Evolutionary conservation across 2,797 vertebrate species (phyloP).

Genomic region (Ceryle rudis): DNA sequence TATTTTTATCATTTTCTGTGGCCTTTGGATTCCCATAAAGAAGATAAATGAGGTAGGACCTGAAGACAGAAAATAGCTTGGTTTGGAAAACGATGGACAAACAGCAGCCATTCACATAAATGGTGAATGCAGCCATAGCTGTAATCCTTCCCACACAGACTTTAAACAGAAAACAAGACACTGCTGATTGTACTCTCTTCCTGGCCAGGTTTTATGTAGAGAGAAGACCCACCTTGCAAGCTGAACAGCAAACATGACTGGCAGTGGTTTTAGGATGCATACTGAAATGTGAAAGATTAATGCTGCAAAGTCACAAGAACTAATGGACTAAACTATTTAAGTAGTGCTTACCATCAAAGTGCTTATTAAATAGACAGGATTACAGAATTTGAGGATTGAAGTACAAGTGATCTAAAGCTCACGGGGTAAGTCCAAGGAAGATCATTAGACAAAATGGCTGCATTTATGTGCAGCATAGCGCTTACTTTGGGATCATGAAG

Average conservation of each 20-base stretch:
- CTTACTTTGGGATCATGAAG: neutral
- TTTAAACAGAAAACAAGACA: neutral
- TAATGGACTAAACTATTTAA: neutral
- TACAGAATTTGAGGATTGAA: neutral
- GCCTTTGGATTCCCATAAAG: neutral
- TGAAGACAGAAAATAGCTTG: neutral
- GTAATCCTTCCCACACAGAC: neutral
- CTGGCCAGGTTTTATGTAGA: neutral
- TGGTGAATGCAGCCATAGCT: neutral
- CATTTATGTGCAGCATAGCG: neutral
- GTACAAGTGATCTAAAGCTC: neutral
- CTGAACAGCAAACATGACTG: neutral
- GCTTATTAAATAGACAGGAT: neutral
- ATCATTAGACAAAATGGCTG: neutral
- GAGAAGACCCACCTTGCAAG: neutral
- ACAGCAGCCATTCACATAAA: accelerated
- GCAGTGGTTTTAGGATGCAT: neutral
- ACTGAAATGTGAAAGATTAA: neutral
- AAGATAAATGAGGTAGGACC: neutral
- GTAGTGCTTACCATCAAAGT: neutral
- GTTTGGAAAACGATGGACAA: neutral
- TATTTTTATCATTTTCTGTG: neutral
- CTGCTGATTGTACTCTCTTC: neutral
- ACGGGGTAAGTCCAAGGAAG: neutral
- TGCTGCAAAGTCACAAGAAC: neutral